Evolutionary conservation across 2,113 vertebrate species (phyloP), one percentile per base, ranked within the genome.

Genomic region (Lepus timidus): DNA sequence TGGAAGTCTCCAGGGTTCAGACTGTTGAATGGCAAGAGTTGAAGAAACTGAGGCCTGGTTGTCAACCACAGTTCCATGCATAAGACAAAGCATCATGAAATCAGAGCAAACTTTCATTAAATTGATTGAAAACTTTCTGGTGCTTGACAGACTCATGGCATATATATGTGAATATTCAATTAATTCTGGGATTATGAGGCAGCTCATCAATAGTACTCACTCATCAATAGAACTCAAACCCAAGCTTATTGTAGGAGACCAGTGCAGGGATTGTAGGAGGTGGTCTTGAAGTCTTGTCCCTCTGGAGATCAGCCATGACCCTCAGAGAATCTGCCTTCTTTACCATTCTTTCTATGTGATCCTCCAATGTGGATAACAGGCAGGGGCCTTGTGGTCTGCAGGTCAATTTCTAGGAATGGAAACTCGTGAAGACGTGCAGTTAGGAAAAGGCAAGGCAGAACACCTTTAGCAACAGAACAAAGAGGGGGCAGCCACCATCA

Each of bases 401-500:
- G 11, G 16, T 23, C 83, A 23, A 7, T 33, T 58, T 12, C 29
- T 61, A 51, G 61, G 55, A 27, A 5, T 2, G 10, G 58, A 36
- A 65, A 19, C 13, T 12, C 31, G 9, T 0, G 9, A 31, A 5
- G 25, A 23, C 4, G 16, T 20, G 44, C 12, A 16, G 4, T 12
- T 0, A 33, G 55, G 1, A 0, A 25, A 33, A 6, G 16, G 49
- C 16, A 1, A 31, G 8, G 9, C 1, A 14, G 55, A 16, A 3
- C 0, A 1, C 13, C 52, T 33, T 9, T 4, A 17, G 51, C 9
- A 3, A 12, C 14, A 33, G 86, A 55, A 27, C 29, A 10, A 23
- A 49, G 61, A 29, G 0, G 16, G 31, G 25, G 0, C 6, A 7
- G 0, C 0, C 1, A 33, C 62, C 20, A 0, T 17, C 58, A 0